A percentile compares a stretch with the other conserved stretches of the same genome.
phyloP scores from a whole-genome alignment of 1,140 invertebrate genomes.

The Lerema accius region DNA sequence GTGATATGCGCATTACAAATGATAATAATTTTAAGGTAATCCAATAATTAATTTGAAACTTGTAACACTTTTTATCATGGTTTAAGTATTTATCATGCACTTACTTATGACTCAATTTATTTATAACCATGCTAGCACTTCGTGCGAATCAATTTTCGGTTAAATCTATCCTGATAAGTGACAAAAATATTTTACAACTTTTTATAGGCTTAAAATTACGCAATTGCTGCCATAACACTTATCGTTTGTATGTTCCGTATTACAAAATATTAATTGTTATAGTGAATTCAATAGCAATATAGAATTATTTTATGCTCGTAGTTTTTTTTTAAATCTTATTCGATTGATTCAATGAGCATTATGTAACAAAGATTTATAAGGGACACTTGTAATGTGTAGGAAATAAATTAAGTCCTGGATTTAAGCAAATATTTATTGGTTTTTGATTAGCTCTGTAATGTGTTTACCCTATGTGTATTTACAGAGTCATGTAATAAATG shows the following conservation, averaged over 20 bases:
- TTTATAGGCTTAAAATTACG: background rate
- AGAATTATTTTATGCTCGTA: too few relatives aligned
- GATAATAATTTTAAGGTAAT: constrained; percentile 21
- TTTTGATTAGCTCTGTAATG: too few relatives aligned
- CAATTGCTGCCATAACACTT: background rate
- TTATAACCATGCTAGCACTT: background rate
- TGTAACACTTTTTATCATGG: constrained; percentile 16
- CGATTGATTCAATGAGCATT: too few relatives aligned
- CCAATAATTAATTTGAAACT: constrained; percentile 14
- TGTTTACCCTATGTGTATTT: too few relatives aligned
- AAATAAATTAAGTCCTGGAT: too few relatives aligned
- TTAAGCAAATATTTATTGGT: too few relatives aligned
- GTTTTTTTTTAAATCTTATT: too few relatives aligned
- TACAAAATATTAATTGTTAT: too few relatives aligned
- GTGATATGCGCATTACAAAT: constrained; percentile 2
- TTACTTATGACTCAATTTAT: background rate
- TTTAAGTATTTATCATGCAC: constrained; percentile 5
- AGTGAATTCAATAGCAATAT: too few relatives aligned
- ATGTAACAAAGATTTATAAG: too few relatives aligned
- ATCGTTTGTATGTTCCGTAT: background rate
- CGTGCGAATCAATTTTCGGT: constrained; percentile 10
- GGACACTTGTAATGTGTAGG: too few relatives aligned
- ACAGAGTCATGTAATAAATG: too few relatives aligned
- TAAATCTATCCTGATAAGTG: background rate
- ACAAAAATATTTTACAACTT: background rate